Conservation (phyloP, 2,888 invertebrate genomes). For the Pterostichus niger region DNA sequence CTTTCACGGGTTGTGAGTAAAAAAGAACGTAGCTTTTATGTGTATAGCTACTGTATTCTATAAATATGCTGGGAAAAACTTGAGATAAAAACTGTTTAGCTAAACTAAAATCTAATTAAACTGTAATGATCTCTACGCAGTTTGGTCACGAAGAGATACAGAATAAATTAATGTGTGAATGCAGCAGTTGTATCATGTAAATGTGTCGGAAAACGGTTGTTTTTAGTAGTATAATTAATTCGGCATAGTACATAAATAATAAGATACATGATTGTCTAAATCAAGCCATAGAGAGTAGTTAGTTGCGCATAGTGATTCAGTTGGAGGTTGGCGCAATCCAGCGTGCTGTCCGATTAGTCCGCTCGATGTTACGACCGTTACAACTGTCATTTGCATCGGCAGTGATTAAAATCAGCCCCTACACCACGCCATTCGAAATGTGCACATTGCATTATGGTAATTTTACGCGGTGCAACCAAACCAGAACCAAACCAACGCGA, state of each 20-base stretch:
- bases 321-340: not conserved
- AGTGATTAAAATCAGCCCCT: constrained; percentile 68
- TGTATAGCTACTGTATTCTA: constrained; percentile 4
- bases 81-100: not conserved
- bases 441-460: constrained; percentile 67
- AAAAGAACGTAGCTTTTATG: no score
- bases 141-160: constrained; percentile 1
- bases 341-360: constrained; percentile 51
- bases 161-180: constrained; percentile 40
- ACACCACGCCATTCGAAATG: constrained; percentile 61
- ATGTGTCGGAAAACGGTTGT: constrained; percentile 39
- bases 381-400: constrained; percentile 68
- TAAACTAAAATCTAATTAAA: constrained; percentile 21
- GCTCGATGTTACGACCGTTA: constrained; percentile 63
- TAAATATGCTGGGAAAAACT: constrained; percentile 11
- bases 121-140: constrained; percentile 20
- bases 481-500: not conserved
- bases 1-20: no score
- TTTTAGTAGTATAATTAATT: constrained; percentile 44
- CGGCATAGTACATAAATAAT: constrained; percentile 38
- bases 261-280: constrained; percentile 54
- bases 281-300: constrained; percentile 23
- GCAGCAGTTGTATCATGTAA: constrained; percentile 39
- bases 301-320: constrained; percentile 15
- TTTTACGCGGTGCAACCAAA: constrained; percentile 56